Conservation (phyloP, 1,140 invertebrate genomes). For the Heliconius melpomene region DNA sequence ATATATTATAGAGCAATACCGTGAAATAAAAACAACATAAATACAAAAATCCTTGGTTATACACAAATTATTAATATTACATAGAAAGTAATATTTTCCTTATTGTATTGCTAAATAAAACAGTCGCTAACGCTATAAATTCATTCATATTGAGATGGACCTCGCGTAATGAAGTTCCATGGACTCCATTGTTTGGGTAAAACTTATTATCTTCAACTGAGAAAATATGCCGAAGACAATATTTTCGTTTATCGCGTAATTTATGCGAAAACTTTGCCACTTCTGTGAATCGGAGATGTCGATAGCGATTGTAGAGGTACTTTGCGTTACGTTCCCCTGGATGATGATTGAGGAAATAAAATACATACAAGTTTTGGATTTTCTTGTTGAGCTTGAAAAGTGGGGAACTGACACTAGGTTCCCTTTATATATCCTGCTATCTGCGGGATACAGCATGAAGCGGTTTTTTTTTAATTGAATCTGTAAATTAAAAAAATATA, state of each 20-base stretch:
- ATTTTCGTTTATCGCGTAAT: slow-evolving; percentile 73
- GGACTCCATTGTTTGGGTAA: slow-evolving; percentile 55
- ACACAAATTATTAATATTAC: neutral
- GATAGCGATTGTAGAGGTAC: slow-evolving; percentile 51
- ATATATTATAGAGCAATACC: neutral
- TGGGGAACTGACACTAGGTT: too few species aligned
- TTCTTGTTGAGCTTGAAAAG: too few species aligned
- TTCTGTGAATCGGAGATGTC: slow-evolving; percentile 62
- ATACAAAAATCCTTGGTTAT: neutral
- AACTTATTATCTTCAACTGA: slow-evolving; percentile 61
- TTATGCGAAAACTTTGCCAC: slow-evolving; percentile 62
- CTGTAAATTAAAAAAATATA: neutral
- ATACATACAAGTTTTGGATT: too few species aligned
- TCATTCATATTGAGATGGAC: slow-evolving; percentile 33
- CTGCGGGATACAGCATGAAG: too few species aligned
- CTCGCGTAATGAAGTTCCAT: slow-evolving; percentile 39
- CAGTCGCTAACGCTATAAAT: slow-evolving; percentile 12
- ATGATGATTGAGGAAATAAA: neutral
- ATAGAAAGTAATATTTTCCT: neutral
- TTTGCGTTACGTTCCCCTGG: slow-evolving; percentile 15
- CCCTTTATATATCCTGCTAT: too few species aligned
- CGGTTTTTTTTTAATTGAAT: too few species aligned
- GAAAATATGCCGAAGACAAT: slow-evolving; percentile 74
- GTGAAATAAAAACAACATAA: neutral
- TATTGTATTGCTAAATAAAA: slow-evolving; percentile 14